Evolutionary conservation across 1,140 invertebrate species (phyloP).

Genomic region (Spodoptera litura): DNA sequence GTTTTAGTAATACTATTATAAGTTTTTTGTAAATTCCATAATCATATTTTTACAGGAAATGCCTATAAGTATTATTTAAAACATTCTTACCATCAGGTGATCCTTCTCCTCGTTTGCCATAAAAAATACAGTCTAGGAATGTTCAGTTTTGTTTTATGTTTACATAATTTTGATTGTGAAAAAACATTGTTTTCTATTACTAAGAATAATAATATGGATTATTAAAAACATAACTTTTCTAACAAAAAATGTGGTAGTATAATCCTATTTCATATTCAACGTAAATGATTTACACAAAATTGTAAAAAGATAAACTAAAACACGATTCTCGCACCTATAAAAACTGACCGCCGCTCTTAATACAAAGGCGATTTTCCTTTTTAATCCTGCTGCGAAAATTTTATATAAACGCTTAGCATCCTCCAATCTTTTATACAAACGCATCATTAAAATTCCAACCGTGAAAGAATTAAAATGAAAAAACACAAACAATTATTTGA

Average conservation of each 20-base stretch:
- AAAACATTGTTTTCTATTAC: no score
- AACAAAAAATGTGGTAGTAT: not conserved
- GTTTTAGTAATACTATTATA: no score
- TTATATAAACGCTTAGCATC: constrained; percentile 35
- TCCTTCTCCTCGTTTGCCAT: no score
- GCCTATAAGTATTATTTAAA: no score
- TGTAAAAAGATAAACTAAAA: constrained; percentile 17
- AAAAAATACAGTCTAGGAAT: no score
- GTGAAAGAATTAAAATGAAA: constrained; percentile 60
- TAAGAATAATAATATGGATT: not conserved
- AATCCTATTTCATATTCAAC: constrained; percentile 14
- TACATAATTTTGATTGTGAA: no score
- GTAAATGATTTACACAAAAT: constrained; percentile 1
- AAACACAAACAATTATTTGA: constrained; percentile 68
- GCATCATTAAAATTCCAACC: constrained; percentile 62
- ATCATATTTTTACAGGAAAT: no score
- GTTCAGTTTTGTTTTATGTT: no score
- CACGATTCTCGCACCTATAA: constrained; percentile 20
- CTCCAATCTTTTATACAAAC: constrained; percentile 49
- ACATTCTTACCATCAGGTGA: no score
- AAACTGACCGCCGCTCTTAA: constrained; percentile 40
- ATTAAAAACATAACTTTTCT: not conserved
- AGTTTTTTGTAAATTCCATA: no score
- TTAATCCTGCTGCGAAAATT: constrained; percentile 38
- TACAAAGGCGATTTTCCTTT: constrained; percentile 39